Evolutionary conservation across 2,888 invertebrate genomes (phyloP), one percentile per base, ranked within the genome.

Genomic region (Eristalinus aeneus): DNA sequence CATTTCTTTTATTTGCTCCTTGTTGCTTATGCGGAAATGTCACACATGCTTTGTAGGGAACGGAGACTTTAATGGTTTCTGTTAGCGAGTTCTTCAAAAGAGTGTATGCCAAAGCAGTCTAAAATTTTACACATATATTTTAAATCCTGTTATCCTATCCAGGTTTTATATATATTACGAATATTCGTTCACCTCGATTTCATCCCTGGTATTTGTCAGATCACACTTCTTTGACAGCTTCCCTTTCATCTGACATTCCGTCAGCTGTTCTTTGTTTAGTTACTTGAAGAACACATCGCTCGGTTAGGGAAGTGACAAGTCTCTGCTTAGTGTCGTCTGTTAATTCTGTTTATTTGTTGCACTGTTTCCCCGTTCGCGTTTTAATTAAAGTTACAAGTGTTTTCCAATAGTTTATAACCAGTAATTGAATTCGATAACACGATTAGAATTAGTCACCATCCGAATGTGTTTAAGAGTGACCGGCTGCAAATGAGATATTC

Each of bases 251-350:
- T 85, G 80, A 81, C 81, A 76, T 39, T 80, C 39, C 60, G 65
- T 85, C 85, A 85, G 85, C 85, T 85, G 85, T 85, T 85, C 85
- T 85, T 85, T 85, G 85, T 85, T 85, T 85, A 85, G 85, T 85
- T 73, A 53, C 32, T 76, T 32, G 27, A 58, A 58, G 68, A 72
- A 56, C 77, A 69, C 60, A 0, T 27, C 27, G 27, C n/a, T 54
- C 58, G 53, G 80, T 60, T 39, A 58, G 53, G 27, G 68, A 72
- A 67, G 27, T 32, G n/a, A 46, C 46, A 46, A 46, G 8, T n/a
- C 23, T 20, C 60, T 32, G 16, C 34, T 1, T 16, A 16, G 54
- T 27, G n/a, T 36, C 16, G 12, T 11, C 46, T 23, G 36, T 64
- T 75, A 60, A 75, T 67, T 75, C 46, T 46, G 46, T 79, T 32